Percentiles rank a stretch among this genome's conserved stretches.
These are phyloP conservation scores for Piscicola geometra DNA, from an alignment of 2,888 invertebrate species.

Conservation along the genomic window DNA sequence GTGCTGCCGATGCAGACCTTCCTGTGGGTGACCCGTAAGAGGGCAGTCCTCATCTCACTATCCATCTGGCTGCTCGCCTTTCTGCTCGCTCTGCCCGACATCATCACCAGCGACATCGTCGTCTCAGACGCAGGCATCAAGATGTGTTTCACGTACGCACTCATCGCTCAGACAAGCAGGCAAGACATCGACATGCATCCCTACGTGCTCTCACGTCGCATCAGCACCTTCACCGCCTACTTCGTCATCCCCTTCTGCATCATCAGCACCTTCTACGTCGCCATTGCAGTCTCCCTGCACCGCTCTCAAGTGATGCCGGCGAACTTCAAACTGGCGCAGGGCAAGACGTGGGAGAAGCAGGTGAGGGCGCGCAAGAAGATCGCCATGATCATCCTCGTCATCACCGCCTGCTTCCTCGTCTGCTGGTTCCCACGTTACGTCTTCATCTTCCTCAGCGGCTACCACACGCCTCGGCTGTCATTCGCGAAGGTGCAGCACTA, in stretches of 20 bases:
- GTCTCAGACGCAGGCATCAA: background rate
- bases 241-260: conserved; percentile 30
- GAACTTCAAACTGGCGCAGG: background rate
- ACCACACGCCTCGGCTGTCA: background rate
- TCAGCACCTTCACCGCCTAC: conserved; percentile 26
- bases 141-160: background rate
- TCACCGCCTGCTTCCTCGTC: conserved; percentile 28
- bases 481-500: background rate
- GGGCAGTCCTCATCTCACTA: conserved; percentile 9
- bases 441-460: background rate
- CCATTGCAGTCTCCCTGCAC: conserved; percentile 24
- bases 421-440: conserved; percentile 34
- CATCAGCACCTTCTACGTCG: conserved; percentile 28
- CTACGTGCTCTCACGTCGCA: conserved; percentile 13
- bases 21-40: conserved; percentile 20
- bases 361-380: conserved; percentile 22
- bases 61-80: conserved; percentile 26
- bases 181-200: conserved; percentile 5
- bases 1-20: conserved; percentile 28
- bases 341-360: conserved; percentile 19
- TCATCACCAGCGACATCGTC: conserved; percentile 15
- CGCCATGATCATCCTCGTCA: conserved; percentile 34
- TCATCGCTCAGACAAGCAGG: background rate
- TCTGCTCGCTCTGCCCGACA: conserved; percentile 28
- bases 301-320: background rate